Evolutionary conservation across 2,113 vertebrate species (phyloP).

Genomic region (Rhinopomastus cyanomelas): DNA sequence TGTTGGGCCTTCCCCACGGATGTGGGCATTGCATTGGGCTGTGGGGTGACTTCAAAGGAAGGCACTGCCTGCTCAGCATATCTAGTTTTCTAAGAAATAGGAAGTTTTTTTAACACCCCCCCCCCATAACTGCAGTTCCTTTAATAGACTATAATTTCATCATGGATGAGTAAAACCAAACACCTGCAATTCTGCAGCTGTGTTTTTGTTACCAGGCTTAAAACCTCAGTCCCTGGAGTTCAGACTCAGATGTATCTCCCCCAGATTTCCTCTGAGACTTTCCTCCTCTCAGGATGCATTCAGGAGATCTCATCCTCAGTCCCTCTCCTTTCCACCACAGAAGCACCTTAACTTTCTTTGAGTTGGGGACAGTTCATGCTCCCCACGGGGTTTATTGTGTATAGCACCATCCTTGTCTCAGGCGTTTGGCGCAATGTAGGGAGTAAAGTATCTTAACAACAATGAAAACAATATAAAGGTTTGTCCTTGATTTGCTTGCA

Average conservation of each 20-base stretch:
- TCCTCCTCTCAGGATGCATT: neutral
- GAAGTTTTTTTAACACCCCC: neutral
- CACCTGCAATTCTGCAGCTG: neutral
- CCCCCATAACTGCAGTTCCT: neutral
- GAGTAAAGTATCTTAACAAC: neutral
- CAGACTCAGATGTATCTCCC: neutral
- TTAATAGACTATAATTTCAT: neutral
- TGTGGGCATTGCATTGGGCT: neutral
- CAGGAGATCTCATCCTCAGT: fast-evolving
- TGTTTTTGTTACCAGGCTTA: neutral
- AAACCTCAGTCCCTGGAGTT: neutral
- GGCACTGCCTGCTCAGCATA: neutral
- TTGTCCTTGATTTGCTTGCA: neutral
- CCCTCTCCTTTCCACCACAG: neutral
- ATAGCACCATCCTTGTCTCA: neutral
- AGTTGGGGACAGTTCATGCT: fast-evolving
- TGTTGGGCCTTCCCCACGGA: fast-evolving
- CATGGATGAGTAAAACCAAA: neutral
- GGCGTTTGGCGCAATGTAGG: neutral
- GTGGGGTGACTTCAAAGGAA: neutral
- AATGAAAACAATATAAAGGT: neutral
- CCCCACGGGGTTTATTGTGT: neutral
- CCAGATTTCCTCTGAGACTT: fast-evolving
- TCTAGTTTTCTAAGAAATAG: slow-evolving; percentile 10
- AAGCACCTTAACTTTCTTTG: neutral